A percentile compares a stretch with the other conserved stretches of the same genome.
phyloP scores from a whole-genome alignment of 2,113 vertebrate genomes.

The Camelus bactrianus region DNA sequence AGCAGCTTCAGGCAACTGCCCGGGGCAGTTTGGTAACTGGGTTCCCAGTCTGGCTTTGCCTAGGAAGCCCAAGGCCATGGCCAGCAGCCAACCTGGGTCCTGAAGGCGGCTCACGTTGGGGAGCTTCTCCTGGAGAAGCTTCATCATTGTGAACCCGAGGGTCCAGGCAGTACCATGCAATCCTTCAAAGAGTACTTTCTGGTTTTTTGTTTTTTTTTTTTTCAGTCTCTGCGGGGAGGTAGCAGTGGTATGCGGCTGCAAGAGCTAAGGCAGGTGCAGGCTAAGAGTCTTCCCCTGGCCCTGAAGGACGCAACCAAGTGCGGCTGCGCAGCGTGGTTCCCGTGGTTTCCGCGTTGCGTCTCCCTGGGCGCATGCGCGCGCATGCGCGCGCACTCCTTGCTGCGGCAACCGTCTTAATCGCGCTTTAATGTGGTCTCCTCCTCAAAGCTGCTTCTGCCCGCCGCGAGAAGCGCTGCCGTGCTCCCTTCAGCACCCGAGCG shows the following conservation, averaged over 20 bases:
- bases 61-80: conserved; percentile 92
- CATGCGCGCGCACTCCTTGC: conserved; percentile 64
- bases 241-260: conserved; percentile 92
- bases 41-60: conserved; percentile 91
- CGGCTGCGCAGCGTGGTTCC: conserved; percentile 85
- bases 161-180: conserved; percentile 91
- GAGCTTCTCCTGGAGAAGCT: conserved; percentile 93
- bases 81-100: conserved; percentile 93
- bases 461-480: fast-evolving
- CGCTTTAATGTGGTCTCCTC: fast-evolving
- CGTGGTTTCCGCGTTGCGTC: conserved; percentile 84
- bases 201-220: conserved; percentile 85
- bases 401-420: fast-evolving
- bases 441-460: fast-evolving
- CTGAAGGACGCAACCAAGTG: conserved; percentile 85
- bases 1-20: conserved; percentile 90
- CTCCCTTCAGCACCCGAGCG: neutral
- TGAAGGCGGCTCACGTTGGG: conserved; percentile 93
- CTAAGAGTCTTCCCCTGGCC: too few relatives aligned
- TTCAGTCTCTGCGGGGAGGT: conserved; percentile 89
- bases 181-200: conserved; percentile 87
- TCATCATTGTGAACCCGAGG: conserved; percentile 91
- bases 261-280: conserved; percentile 87
- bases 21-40: conserved; percentile 93
- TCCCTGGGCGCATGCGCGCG: conserved; percentile 83